Evolutionary conservation across 1,140 invertebrate genomes (phyloP), one percentile per base, ranked within the genome.

Genomic region (Calycopis cecrops): DNA sequence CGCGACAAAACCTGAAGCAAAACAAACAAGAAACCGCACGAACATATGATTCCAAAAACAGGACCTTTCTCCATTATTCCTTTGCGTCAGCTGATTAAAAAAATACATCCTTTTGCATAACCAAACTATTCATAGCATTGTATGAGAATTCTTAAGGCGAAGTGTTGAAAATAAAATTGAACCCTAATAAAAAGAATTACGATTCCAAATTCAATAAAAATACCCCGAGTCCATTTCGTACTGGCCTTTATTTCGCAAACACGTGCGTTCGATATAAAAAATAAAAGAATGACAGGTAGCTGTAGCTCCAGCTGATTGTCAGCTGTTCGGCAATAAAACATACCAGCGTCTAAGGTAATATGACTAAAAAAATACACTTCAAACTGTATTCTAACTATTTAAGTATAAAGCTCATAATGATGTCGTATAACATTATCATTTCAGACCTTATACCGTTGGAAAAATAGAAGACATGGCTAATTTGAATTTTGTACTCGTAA

Each of bases 281-380:
- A 60, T 60, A 69, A 62, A 65, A 63, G 59, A 67, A 67, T 62
- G 59, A 67, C 67, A 73, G 67, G 67, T 73, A 72, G 62, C 63
- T 67, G 51, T 52, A 44, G 17, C 47, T 55, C 62, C 69, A 73
- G 67, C 63, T 72, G 69, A 69, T 72, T 49, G 55, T 65, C 69
- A 72, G 69, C 69, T 72, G 69, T 69, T 67, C 56, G 35, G 6
- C 6, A 28, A 40, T 47, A 51, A 12, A 48, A 55, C 54, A 54
- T 54, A 35, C 9, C 54, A 18, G 34, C 17, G 17, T 10, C 8
- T 21, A 42, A 28, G 52, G 42, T 18, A 11, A 28, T 47, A 38
- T 44, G 9, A 28, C 9, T 35, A 8, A 33, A 33, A 6, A 44
- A 44, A 14, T 28, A 28, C 12, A 7, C 7, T 53, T 44, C 10